Conservation (phyloP, 1,140 invertebrate genomes). For the Lepidurus packardi region DNA sequence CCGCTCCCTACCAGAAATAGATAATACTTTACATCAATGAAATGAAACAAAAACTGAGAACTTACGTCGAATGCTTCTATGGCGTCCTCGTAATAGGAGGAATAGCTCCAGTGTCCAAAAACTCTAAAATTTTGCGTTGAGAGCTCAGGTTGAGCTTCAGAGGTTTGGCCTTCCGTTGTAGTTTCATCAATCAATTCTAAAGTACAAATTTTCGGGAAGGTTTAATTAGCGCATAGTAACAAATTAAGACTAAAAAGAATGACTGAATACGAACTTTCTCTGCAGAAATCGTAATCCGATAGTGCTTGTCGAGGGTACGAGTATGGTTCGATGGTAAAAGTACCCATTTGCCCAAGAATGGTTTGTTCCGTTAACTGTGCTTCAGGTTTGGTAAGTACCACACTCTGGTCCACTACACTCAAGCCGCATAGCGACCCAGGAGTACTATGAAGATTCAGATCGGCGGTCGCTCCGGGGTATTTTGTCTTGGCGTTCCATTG, state of each 20-base stretch:
- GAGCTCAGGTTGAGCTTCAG: not conserved
- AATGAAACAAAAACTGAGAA: slow-evolving; percentile 25
- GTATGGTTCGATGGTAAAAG: slow-evolving; percentile 43
- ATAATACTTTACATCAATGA: not conserved
- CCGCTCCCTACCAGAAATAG: slow-evolving; percentile 45
- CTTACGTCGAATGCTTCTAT: slow-evolving; percentile 47
- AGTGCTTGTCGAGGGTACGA: slow-evolving; percentile 42
- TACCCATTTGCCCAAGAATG: slow-evolving; percentile 43
- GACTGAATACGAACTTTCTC: slow-evolving; percentile 36
- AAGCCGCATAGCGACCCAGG: slow-evolving; percentile 55
- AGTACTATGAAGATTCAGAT: slow-evolving; percentile 49
- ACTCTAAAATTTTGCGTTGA: not conserved
- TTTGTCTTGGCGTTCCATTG: slow-evolving; percentile 47
- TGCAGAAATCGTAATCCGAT: slow-evolving; percentile 41
- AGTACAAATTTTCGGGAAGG: not conserved
- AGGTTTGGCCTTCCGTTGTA: not conserved
- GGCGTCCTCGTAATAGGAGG: slow-evolving; percentile 43
- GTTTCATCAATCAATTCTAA: too few species aligned
- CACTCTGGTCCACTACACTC: slow-evolving; percentile 56
- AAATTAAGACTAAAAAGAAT: slow-evolving; percentile 34
- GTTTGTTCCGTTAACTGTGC: slow-evolving; percentile 42
- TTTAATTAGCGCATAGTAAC: not conserved
- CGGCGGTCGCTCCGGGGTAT: slow-evolving; percentile 50
- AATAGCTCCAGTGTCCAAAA: slow-evolving; percentile 10
- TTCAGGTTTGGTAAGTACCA: slow-evolving; percentile 47